Evolutionary conservation across 1,140 invertebrate genomes (phyloP), one percentile per base, ranked within the genome.

Genomic region (Acyrthosiphon pisum): DNA sequence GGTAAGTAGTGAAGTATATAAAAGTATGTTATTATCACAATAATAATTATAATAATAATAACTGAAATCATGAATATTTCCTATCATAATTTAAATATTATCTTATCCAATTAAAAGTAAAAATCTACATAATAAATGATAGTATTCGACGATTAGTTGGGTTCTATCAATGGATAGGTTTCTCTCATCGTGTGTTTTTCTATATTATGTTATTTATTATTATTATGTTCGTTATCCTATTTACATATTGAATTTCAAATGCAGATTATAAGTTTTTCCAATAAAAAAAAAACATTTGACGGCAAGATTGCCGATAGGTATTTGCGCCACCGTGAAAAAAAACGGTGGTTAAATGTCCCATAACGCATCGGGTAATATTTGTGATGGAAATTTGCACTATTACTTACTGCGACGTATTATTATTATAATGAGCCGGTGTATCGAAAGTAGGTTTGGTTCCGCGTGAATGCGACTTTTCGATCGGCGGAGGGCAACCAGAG

Each of bases 391-490:
- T 44, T 89, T 23, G 50, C 35, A 41, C n/a, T 76, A 76, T 76
- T 76, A 76, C n/a, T 76, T 22, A 46, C 35, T 6, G 30, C 48
- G 22, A n/a, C 35, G 20, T n/a, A n/a, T n/a, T 76, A 76, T n/a
- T 76, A 76, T 90, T 44, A 90, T 90, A 60, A 90, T 60, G 37
- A 60, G 86, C n/a, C 46, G 46, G 88, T 48, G 46, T 56, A 89
- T 60, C 89, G 53, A 30, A 60, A 60, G 35, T 46, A 41, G 53
- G 60, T 76, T n/a, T 44, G 89, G 89, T 68, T 76, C 60, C 60
- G 60, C 60, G 44, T 83, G 76, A 89, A 89, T 56, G 44, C 89
- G 53, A 60, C 44, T 90, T 89, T 89, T 46, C 87, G 48, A 89
- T 89, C 76, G 26, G 26, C 53, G 60, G 41, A 91, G 18, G 48